Conservation (phyloP, 2,113 vertebrate genomes). For the Melanotaenia duboulayi region DNA sequence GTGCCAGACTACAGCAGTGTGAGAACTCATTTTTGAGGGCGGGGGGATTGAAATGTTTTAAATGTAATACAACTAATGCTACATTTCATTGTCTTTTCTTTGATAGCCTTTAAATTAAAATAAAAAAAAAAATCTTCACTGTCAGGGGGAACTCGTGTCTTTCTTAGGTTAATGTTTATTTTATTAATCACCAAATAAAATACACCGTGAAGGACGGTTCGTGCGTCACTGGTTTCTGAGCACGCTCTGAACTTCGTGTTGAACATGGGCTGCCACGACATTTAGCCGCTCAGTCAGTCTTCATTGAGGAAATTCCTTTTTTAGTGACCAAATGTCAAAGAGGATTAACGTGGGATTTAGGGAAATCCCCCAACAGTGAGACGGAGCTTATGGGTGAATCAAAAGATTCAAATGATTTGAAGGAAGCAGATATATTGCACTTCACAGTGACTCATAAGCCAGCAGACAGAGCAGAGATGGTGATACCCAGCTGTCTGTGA, state of each 20-base stretch:
- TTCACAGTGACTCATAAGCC: constrained; percentile 51
- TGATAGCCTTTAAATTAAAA: constrained; percentile 78
- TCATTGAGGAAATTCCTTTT: constrained; percentile 51
- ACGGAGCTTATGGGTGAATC: constrained; percentile 14
- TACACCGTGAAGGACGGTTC: constrained; percentile 84
- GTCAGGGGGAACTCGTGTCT: constrained; percentile 78
- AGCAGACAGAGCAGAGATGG: constrained; percentile 45
- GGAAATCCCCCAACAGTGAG: constrained; percentile 55
- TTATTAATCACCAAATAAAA: constrained; percentile 98
- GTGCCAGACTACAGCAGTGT: constrained; percentile 74
- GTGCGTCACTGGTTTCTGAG: constrained; percentile 45
- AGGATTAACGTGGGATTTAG: constrained; percentile 49
- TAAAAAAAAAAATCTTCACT: constrained; percentile 68
- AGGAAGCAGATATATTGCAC: constrained; percentile 56
- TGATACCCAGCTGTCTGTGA: constrained; percentile 55
- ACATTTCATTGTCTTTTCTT: constrained; percentile 82
- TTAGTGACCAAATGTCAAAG: constrained; percentile 62
- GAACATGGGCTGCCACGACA: constrained; percentile 31
- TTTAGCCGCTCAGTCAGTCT: constrained; percentile 39
- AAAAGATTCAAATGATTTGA: constrained; percentile 57
- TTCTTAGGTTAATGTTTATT: constrained; percentile 89
- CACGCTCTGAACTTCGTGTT: constrained; percentile 32
- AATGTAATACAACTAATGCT: constrained; percentile 70
- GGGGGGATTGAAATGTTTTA: constrained; percentile 55
- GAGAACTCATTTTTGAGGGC: constrained; percentile 43